Percentiles rank a stretch among this genome's conserved stretches.
Evolutionary conservation across 2,888 invertebrate genomes (phyloP).

Genomic region (Cosmia trapezina): DNA sequence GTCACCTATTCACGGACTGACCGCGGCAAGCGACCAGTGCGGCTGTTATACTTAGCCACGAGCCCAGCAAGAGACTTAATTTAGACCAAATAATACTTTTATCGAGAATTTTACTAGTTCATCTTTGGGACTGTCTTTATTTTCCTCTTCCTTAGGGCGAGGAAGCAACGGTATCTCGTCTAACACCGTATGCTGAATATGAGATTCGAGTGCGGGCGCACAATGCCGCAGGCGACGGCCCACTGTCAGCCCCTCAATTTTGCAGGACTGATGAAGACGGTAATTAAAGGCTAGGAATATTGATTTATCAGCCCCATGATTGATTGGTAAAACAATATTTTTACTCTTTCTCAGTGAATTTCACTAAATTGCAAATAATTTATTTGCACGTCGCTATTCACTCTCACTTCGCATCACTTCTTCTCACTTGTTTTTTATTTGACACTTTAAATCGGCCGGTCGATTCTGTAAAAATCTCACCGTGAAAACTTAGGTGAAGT

Average conservation of each 20-base stretch:
- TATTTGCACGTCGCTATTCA: too few species aligned
- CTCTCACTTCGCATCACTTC: too few species aligned
- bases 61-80: background rate
- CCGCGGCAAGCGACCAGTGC: too few species aligned
- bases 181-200: constrained; percentile 96
- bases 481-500: too few species aligned
- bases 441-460: too few species aligned
- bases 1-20: too few species aligned
- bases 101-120: background rate
- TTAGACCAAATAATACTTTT: background rate
- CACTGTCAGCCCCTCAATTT: constrained; percentile 93
- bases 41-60: too few species aligned
- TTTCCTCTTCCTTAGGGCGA: constrained; percentile 87
- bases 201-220: constrained; percentile 95
- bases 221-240: constrained; percentile 96
- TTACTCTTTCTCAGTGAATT: background rate
- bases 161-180: constrained; percentile 94
- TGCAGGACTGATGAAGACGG: constrained; percentile 97
- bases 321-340: background rate
- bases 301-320: background rate
- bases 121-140: background rate
- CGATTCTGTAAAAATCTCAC: too few species aligned
- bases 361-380: background rate
- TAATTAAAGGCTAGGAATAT: constrained; percentile 73
- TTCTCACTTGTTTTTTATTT: too few species aligned